Conservation (phyloP, 2,113 vertebrate species). For the Nycticorax nycticorax region DNA sequence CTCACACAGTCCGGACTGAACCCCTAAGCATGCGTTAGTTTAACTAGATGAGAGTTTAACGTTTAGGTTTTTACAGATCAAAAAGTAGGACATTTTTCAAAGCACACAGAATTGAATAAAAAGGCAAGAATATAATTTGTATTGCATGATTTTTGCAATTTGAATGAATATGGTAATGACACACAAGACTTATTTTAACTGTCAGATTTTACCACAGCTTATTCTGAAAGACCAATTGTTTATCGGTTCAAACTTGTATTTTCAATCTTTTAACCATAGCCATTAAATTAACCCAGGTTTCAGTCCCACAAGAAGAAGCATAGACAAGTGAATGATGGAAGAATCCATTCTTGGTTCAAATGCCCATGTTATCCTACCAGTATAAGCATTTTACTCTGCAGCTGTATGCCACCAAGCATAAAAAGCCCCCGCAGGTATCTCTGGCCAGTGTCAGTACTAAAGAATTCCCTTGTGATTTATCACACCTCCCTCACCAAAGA, state of each 20-base stretch:
- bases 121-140: not conserved
- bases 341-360: not conserved
- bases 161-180: not conserved
- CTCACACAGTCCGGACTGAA: not conserved
- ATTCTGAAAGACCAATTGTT: not conserved
- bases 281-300: not conserved
- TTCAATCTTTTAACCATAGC: not conserved
- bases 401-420: not conserved
- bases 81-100: not conserved
- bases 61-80: not conserved
- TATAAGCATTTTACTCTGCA: not conserved
- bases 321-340: not conserved
- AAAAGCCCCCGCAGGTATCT: not conserved
- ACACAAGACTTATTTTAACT: not conserved
- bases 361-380: not conserved
- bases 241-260: not conserved
- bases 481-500: not conserved
- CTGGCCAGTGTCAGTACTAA: not conserved
- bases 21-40: rapidly evolving
- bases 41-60: not conserved
- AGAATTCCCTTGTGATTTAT: not conserved
- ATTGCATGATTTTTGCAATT: not conserved
- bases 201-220: not conserved
- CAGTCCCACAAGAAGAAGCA: not conserved
- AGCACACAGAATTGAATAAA: not conserved